Evolutionary conservation across 1,140 invertebrate species (phyloP).

Genomic region (Hyles vespertilio): DNA sequence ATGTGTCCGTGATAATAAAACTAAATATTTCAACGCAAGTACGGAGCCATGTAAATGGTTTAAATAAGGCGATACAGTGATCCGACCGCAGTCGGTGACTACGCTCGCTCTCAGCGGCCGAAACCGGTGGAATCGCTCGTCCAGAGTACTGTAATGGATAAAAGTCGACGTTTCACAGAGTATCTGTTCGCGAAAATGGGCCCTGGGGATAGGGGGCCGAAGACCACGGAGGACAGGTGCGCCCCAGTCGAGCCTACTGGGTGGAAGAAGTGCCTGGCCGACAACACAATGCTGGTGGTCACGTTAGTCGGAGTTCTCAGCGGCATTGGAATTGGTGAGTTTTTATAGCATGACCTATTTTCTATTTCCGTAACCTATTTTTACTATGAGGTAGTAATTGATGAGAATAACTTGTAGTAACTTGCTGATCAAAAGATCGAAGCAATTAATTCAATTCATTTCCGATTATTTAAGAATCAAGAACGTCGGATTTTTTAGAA

Average conservation of each 20-base stretch:
- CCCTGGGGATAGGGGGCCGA: constrained; percentile 66
- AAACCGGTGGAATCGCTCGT: constrained; percentile 47
- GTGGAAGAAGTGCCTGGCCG: constrained; percentile 80
- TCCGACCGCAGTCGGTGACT: too few species aligned
- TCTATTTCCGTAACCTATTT: neutral
- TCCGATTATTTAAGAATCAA: too few species aligned
- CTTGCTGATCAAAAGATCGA: too few species aligned
- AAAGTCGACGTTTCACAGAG: constrained; percentile 81
- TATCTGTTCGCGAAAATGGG: constrained; percentile 85
- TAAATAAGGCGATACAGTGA: too few species aligned
- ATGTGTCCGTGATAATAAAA: too few species aligned
- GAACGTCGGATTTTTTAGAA: too few species aligned
- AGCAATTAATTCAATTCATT: too few species aligned
- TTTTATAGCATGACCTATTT: constrained; percentile 8
- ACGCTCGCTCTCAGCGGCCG: neutral
- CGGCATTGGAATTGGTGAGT: constrained; percentile 83
- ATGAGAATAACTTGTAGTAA: too few species aligned
- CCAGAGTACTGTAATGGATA: constrained; percentile 62
- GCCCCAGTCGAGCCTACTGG: constrained; percentile 80
- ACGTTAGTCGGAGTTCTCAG: constrained; percentile 86
- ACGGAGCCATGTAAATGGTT: too few species aligned
- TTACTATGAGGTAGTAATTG: too few species aligned
- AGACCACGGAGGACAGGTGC: constrained; percentile 75
- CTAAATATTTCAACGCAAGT: too few species aligned
- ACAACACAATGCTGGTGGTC: constrained; percentile 86